phyloP scores from a whole-genome alignment of 2,113 vertebrate species.

The Catharus minimus region DNA sequence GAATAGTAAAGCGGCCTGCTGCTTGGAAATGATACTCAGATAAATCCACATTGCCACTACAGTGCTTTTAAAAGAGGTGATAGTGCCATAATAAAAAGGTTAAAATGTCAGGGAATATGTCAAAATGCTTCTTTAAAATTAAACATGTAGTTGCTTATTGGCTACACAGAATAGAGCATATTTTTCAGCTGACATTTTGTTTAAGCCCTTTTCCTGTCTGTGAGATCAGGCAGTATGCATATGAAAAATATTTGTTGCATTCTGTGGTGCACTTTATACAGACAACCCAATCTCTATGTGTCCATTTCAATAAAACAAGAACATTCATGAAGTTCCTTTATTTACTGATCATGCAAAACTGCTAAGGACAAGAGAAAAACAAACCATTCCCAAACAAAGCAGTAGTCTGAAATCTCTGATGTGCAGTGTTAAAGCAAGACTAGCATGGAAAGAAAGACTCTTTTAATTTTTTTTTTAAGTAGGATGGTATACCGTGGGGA shows the following conservation, averaged over 20 bases:
- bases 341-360: background rate
- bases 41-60: background rate
- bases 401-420: background rate
- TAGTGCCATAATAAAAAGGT: background rate
- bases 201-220: background rate
- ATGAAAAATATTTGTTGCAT: slow-evolving; percentile 17
- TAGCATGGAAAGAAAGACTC: background rate
- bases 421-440: background rate
- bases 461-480: background rate
- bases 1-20: background rate
- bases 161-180: background rate
- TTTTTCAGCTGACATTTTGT: background rate
- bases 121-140: slow-evolving; percentile 25
- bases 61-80: background rate
- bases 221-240: background rate
- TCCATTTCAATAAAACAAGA: slow-evolving; percentile 25
- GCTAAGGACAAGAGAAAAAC: background rate
- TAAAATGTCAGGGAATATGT: background rate
- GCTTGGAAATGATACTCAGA: background rate
- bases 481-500: background rate
- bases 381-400: background rate
- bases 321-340: slow-evolving; percentile 8
- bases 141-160: background rate
- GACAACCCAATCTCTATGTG: background rate
- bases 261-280: background rate